Evolutionary conservation across 1,140 invertebrate species (phyloP).

Genomic region (Drosophila obscura): DNA sequence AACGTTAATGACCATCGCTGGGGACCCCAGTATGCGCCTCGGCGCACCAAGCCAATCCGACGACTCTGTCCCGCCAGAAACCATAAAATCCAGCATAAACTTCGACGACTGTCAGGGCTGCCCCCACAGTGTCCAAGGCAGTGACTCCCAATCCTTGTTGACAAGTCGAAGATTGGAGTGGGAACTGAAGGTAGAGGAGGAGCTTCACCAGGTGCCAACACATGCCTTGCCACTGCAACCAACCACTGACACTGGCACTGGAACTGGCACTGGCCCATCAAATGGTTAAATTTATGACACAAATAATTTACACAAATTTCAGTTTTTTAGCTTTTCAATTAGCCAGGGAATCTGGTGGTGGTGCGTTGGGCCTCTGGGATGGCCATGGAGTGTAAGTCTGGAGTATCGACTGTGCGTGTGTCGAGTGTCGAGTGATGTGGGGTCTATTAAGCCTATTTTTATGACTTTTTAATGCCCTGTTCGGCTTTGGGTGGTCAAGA

Average conservation of each 20-base stretch:
- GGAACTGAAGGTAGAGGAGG: background rate
- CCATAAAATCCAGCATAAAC: conserved; percentile 56
- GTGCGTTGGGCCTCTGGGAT: conserved; percentile 6
- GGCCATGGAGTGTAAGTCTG: too few relatives aligned
- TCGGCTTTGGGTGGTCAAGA: conserved; percentile 65
- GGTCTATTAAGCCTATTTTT: conserved; percentile 53
- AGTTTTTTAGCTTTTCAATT: conserved; percentile 75
- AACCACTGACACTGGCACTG: too few relatives aligned
- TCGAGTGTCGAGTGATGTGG: background rate
- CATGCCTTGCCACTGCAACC: conserved; percentile 20
- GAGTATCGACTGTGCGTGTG: too few relatives aligned
- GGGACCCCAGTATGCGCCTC: too few relatives aligned
- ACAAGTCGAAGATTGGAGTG: conserved; percentile 29
- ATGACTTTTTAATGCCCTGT: conserved; percentile 67
- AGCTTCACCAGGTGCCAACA: conserved; percentile 18
- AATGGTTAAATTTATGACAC: conserved; percentile 68
- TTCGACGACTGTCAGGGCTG: conserved; percentile 42
- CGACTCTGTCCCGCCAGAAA: conserved; percentile 15
- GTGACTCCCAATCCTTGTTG: conserved; percentile 48
- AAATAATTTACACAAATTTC: conserved; percentile 80
- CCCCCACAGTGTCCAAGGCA: background rate
- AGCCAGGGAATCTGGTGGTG: conserved; percentile 37
- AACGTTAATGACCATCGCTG: conserved; percentile 42
- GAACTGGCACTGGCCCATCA: conserved; percentile 38
- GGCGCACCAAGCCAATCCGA: conserved; percentile 15